A percentile compares a stretch with the other conserved stretches of the same genome.
These are phyloP conservation scores for Eristalinus sepulchralis DNA, from an alignment of 2,888 invertebrate genomes.

Conservation along the genomic window DNA sequence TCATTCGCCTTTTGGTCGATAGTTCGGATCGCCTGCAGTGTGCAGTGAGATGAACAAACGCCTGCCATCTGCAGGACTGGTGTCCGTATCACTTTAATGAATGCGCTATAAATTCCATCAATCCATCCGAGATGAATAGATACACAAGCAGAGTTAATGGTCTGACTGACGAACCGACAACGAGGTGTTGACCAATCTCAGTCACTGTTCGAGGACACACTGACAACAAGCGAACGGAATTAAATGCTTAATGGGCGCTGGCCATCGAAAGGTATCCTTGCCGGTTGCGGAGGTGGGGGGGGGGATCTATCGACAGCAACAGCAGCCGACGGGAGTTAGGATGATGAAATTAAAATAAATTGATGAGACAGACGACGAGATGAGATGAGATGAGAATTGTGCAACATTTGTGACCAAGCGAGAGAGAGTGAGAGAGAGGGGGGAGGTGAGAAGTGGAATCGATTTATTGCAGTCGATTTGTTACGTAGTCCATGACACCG, in stretches of 20 bases:
- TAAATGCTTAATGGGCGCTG: conserved; percentile 46
- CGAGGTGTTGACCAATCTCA: conserved; percentile 51
- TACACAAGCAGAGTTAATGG: conserved; percentile 1
- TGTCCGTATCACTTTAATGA: conserved; percentile 26
- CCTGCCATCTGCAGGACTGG: not conserved
- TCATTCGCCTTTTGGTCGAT: conserved; percentile 8
- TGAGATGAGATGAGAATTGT: conserved; percentile 27
- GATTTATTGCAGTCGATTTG: conserved; percentile 59
- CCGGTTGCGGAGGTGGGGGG: too few species aligned
- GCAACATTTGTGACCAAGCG: conserved; percentile 22
- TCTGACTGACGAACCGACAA: conserved; percentile 27
- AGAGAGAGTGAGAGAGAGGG: not conserved
- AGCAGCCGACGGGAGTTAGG: not conserved
- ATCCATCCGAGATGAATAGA: conserved; percentile 28
- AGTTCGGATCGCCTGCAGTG: not conserved
- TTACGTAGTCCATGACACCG: conserved; percentile 13
- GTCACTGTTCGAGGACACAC: conserved; percentile 10
- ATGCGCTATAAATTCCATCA: conserved; percentile 16
- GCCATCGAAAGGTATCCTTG: not conserved
- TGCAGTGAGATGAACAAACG: not conserved
- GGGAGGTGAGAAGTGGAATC: conserved; percentile 35
- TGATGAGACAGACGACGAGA: conserved; percentile 40
- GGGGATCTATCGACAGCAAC: not conserved
- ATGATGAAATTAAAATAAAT: conserved; percentile 62
- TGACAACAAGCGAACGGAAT: conserved; percentile 53